Percentiles rank a stretch among this genome's conserved stretches.
Conservation (phyloP, 2,888 invertebrate genomes). For the Erynnis tages region DNA sequence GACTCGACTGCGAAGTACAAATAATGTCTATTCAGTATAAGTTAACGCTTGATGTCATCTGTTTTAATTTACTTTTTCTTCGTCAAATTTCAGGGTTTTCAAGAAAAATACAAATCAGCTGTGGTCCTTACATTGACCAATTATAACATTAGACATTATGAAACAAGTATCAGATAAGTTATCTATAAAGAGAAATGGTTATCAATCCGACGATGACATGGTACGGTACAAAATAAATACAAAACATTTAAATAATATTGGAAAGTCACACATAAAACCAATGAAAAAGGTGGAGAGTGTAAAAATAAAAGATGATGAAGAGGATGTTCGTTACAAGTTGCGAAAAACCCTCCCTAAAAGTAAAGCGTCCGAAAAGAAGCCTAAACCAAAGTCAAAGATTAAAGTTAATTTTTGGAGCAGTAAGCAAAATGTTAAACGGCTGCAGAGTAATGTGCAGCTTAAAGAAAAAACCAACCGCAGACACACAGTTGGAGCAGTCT, state of each 20-base stretch:
- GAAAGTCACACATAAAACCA: constrained; percentile 43
- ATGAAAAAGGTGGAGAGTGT: constrained; percentile 38
- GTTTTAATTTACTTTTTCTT: neutral
- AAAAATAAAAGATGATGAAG: constrained; percentile 44
- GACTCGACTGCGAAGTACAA: no score
- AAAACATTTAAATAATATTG: constrained; percentile 49
- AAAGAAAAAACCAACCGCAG: constrained; percentile 52
- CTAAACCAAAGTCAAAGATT: constrained; percentile 65
- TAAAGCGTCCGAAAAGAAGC: constrained; percentile 52
- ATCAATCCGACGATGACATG: constrained; percentile 70
- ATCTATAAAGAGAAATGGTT: constrained; percentile 52
- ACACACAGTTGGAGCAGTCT: constrained; percentile 53
- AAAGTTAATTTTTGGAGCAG: constrained; percentile 77
- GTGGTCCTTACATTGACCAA: neutral
- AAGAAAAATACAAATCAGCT: neutral
- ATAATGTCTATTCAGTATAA: no score
- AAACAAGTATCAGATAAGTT: constrained; percentile 48
- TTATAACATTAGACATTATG: constrained; percentile 40
- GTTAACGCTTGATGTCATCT: neutral
- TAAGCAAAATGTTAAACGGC: constrained; percentile 51
- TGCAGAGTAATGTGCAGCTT: constrained; percentile 45
- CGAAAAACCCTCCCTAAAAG: constrained; percentile 50
- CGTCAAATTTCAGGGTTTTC: constrained; percentile 6
- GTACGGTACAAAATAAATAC: constrained; percentile 67
- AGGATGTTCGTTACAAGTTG: constrained; percentile 63